phyloP scores from a whole-genome alignment of 2,888 invertebrate species.

The Sinotaia quadrata region DNA sequence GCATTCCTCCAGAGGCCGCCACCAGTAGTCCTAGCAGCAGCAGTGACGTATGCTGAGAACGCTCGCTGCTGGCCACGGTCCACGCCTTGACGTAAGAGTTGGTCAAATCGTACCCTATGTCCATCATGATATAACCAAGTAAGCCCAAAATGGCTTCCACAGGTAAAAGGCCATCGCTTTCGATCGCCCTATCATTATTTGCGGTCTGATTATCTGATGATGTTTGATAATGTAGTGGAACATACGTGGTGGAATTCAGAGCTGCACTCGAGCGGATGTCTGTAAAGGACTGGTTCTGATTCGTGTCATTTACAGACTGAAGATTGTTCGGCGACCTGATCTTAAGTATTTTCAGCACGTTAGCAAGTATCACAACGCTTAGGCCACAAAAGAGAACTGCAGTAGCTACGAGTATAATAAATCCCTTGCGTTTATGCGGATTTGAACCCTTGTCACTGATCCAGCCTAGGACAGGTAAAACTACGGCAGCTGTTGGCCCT shows the following conservation, averaged over 20 bases:
- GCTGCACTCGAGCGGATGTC: not conserved
- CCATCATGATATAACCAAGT: constrained; percentile 4
- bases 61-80: constrained; percentile 5
- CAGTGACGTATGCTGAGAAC: not conserved
- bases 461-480: constrained; percentile 16
- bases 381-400: not conserved
- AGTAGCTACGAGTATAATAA: not conserved
- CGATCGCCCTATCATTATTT: not conserved
- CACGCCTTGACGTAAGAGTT: not conserved
- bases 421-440: not conserved
- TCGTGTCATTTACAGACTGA: not conserved
- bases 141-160: not conserved
- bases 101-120: constrained; percentile 6
- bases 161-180: not conserved
- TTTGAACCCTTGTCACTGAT: constrained; percentile 6
- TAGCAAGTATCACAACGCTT: not conserved
- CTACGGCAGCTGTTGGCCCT: not conserved
- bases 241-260: not conserved
- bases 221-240: not conserved
- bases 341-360: not conserved
- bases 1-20: constrained; percentile 10
- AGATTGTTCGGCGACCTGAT: not conserved
- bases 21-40: constrained; percentile 6
- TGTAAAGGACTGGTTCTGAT: not conserved
- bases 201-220: not conserved